Conservation (phyloP, 2,797 vertebrate genomes). For the Megalops cyprinoides region DNA sequence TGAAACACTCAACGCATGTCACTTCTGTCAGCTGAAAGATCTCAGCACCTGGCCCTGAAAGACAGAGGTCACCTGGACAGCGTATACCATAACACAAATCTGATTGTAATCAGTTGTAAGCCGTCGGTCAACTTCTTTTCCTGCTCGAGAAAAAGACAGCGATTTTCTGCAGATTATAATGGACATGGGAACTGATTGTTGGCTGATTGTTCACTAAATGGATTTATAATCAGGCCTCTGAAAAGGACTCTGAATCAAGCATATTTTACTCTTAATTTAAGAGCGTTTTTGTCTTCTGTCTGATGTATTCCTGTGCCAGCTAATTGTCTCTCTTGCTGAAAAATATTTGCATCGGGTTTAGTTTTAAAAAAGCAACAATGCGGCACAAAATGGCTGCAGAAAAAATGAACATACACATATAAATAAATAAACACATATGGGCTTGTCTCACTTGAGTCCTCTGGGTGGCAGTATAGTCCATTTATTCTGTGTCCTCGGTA, state of each 20-base stretch:
- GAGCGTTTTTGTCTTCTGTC: constrained; percentile 9
- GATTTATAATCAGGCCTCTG: too few relatives aligned
- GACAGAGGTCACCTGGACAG: neutral
- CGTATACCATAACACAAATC: too few relatives aligned
- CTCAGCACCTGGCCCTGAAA: neutral
- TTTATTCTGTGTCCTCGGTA: neutral
- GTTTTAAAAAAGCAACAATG: neutral
- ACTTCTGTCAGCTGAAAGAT: neutral
- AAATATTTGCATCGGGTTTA: neutral
- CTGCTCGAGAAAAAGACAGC: too few relatives aligned
- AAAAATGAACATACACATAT: neutral
- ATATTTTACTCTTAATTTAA: too few relatives aligned
- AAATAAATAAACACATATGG: neutral
- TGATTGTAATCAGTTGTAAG: too few relatives aligned
- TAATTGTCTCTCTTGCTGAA: too few relatives aligned
- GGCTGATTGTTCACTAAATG: too few relatives aligned
- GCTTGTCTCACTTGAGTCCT: neutral
- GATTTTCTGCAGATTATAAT: too few relatives aligned
- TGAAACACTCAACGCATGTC: neutral
- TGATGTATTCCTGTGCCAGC: neutral
- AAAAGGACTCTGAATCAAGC: too few relatives aligned
- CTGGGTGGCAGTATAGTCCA: constrained; percentile 33
- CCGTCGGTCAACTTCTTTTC: too few relatives aligned
- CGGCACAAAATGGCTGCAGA: constrained; percentile 30
- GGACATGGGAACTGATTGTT: too few relatives aligned